Conservation (phyloP, 2,888 invertebrate species). For the Ochropleura leucogaster region DNA sequence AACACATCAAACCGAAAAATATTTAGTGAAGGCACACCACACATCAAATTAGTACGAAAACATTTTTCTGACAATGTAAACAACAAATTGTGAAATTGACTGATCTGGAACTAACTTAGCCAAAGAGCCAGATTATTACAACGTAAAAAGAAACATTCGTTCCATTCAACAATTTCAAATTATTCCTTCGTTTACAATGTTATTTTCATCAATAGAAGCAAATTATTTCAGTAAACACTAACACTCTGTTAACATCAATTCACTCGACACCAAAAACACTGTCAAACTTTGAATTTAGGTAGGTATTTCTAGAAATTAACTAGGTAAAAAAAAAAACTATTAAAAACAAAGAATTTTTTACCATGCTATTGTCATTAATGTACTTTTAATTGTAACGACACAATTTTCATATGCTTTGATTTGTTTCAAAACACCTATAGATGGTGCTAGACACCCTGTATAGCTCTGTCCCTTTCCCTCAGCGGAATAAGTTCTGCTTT, state of each 20-base stretch:
- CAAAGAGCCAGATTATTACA: neutral
- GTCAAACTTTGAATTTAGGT: conserved; percentile 42
- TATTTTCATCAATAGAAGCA: conserved; percentile 53
- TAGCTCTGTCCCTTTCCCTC: too few relatives aligned
- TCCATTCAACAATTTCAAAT: neutral
- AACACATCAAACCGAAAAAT: conserved; percentile 53
- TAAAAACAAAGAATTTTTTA: conserved; percentile 73
- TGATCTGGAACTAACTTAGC: neutral
- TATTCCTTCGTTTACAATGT: conserved; percentile 7
- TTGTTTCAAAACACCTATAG: too few relatives aligned
- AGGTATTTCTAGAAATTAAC: conserved; percentile 50
- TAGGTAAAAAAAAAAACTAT: conserved; percentile 63
- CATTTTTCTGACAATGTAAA: conserved; percentile 13
- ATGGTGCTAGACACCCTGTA: too few relatives aligned
- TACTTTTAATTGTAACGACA: neutral
- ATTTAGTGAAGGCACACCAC: conserved; percentile 44
- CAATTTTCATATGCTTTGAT: conserved; percentile 61
- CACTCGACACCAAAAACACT: conserved; percentile 39
- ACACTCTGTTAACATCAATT: conserved; percentile 23
- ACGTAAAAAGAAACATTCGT: neutral
- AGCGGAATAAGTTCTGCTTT: too few relatives aligned
- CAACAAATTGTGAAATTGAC: conserved; percentile 15
- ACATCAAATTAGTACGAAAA: conserved; percentile 69
- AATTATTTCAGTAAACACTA: conserved; percentile 36
- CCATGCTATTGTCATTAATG: conserved; percentile 74